Evolutionary conservation across 2,888 invertebrate species (phyloP), one percentile per base, ranked within the genome.

Genomic region (Tenthredo scrophulariae): DNA sequence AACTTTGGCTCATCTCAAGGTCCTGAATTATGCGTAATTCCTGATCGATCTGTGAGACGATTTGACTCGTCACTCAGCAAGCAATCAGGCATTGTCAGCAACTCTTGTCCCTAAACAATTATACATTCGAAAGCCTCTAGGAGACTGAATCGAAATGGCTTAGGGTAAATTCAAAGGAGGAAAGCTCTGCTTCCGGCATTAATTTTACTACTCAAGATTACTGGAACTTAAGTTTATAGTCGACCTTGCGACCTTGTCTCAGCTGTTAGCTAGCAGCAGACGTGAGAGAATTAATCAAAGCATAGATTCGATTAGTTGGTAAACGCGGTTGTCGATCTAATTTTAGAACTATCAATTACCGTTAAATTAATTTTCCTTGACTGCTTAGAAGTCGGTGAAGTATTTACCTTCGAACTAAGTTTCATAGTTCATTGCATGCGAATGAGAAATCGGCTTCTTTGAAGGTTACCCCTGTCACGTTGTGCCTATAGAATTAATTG

Each of bases 301-400:
- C 62, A 80, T 62, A 15, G 58, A 62, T 80, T 80, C 80, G 80
- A 80, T 62, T 22, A 80, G 40, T 62, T 40, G 33, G 62, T 37
- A 40, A 62, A 80, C 58, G 80, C 22, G 62, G 37, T 62, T 58
- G 80, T 62, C 80, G 40, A 80, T 80, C 80, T 80, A 80, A 80
- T 62, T 80, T 80, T 80, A 80, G 80, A 80, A 58, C 80, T 80
- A 80, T 80, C 80, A 80, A 80, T 80, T 80, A 80, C 62, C 80
- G 80, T 40, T 40, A 26, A 80, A 80, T 80, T 80, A 80, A 80
- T 80, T 58, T 80, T 33, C 80, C 58, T 80, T 22, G 37, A 80
- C 80, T 62, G 80, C 80, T 22, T 6, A 58, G 40, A 80, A 79
- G 79, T 80, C 80, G 33, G 54, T 26, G 79, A 79, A 62, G 80